A percentile compares a stretch with the other conserved stretches of the same genome.
Evolutionary conservation across 2,797 vertebrate genomes (phyloP).

Genomic region (Siniperca undulata): DNA sequence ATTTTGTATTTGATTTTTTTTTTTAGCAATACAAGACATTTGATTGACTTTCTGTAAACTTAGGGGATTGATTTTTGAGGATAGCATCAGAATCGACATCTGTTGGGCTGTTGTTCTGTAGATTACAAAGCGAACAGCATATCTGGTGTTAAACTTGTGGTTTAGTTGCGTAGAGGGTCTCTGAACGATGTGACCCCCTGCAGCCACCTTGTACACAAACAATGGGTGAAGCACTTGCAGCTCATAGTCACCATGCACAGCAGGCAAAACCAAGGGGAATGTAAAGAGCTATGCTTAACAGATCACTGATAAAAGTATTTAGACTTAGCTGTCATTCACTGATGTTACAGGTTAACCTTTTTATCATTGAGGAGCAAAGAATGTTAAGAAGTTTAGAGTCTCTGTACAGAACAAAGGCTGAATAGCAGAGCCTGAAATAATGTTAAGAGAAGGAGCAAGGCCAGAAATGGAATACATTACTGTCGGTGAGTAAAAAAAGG

Average conservation of each 20-base stretch:
- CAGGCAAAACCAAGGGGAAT: conserved; percentile 19
- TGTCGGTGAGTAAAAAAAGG: conserved; percentile 14
- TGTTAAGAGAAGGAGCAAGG: conserved; percentile 62
- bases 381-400: conserved; percentile 36
- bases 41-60: not conserved
- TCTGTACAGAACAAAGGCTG: conserved; percentile 5
- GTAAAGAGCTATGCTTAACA: conserved; percentile 8
- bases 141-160: not conserved
- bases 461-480: conserved; percentile 41
- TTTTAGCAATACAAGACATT: not conserved
- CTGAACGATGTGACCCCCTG: not conserved
- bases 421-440: conserved; percentile 38
- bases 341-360: conserved; percentile 43
- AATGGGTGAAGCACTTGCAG: conserved; percentile 5
- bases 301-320: conserved; percentile 16
- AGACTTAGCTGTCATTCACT: conserved; percentile 3
- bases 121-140: not conserved
- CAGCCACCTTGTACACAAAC: not conserved
- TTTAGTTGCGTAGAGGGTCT: not conserved
- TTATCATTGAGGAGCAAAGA: conserved; percentile 15
- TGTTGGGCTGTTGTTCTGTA: not conserved
- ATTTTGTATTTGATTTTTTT: no score
- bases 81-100: not conserved
- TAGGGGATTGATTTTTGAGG: not conserved
- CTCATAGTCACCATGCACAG: conserved; percentile 16